A percentile compares a stretch with the other conserved stretches of the same genome.
phyloP scores from a whole-genome alignment of 1,140 invertebrate genomes.

The Ostrea edulis region DNA sequence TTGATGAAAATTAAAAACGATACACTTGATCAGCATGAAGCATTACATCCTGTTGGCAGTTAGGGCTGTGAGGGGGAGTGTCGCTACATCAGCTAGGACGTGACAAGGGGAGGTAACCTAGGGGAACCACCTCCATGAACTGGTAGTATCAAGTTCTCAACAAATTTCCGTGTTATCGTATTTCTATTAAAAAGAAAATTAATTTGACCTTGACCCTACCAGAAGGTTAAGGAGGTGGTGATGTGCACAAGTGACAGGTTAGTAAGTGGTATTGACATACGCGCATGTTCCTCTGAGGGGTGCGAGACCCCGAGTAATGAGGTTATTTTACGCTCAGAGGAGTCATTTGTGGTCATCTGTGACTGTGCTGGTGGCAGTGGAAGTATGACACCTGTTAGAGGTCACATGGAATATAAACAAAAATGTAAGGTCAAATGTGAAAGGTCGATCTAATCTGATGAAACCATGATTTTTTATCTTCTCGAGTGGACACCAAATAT shows the following conservation, averaged over 20 bases:
- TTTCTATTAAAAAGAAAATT: background rate
- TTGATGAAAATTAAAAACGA: background rate
- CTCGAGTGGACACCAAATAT: background rate
- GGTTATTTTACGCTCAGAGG: constrained; percentile 41
- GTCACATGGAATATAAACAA: constrained; percentile 30
- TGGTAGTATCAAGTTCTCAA: background rate
- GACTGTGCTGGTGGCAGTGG: constrained; percentile 40
- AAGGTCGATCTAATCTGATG: background rate
- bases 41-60: background rate
- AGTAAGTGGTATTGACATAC: constrained; percentile 35
- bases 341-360: constrained; percentile 25
- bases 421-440: constrained; percentile 12
- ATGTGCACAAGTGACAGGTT: constrained; percentile 8
- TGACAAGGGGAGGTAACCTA: constrained; percentile 1
- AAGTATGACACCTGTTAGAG: constrained; percentile 47
- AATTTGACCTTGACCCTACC: constrained; percentile 22
- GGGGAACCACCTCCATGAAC: background rate
- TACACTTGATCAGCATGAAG: background rate
- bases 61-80: constrained; percentile 1
- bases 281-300: constrained; percentile 43
- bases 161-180: background rate
- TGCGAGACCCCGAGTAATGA: constrained; percentile 42
- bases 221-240: background rate
- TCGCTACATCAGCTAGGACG: constrained; percentile 17
- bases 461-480: constrained; percentile 16